phyloP scores from a whole-genome alignment of 2,113 vertebrate genomes.

The Archocentrus centrarchus region DNA sequence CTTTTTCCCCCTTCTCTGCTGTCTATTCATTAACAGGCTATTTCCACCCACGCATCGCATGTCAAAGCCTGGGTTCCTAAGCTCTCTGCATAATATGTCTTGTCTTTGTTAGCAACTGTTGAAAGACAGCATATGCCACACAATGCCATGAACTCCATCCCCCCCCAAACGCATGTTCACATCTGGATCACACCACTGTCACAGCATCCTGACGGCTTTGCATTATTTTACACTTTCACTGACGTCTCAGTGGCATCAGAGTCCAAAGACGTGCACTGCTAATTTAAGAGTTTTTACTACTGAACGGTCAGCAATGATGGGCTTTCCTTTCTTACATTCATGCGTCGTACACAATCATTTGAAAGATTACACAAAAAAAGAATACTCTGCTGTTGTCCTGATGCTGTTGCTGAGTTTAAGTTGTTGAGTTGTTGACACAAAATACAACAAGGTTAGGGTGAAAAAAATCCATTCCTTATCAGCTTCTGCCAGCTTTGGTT shows the following conservation, averaged over 20 bases:
- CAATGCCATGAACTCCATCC: conserved; percentile 61
- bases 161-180: conserved; percentile 37
- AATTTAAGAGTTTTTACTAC: conserved; percentile 6
- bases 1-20: conserved; percentile 16
- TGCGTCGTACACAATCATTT: neutral
- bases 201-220: neutral
- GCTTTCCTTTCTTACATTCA: neutral
- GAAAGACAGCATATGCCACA: conserved; percentile 63
- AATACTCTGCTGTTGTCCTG: neutral
- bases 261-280: neutral
- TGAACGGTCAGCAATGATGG: neutral
- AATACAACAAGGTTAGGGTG: conserved; percentile 29
- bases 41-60: conserved; percentile 65
- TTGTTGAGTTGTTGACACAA: conserved; percentile 35
- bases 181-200: conserved; percentile 19
- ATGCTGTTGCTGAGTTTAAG: neutral
- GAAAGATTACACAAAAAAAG: conserved; percentile 7
- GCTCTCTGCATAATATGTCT: conserved; percentile 53
- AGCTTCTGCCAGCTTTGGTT: conserved; percentile 59
- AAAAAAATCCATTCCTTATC: conserved; percentile 52
- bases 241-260: neutral
- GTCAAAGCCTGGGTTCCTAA: conserved; percentile 62
- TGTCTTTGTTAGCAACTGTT: conserved; percentile 69
- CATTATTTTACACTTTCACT: neutral
- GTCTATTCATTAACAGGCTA: conserved; percentile 80